These are phyloP conservation scores for Incurvaria masculella DNA, from an alignment of 2,888 invertebrate species.

Conservation along the genomic window DNA sequence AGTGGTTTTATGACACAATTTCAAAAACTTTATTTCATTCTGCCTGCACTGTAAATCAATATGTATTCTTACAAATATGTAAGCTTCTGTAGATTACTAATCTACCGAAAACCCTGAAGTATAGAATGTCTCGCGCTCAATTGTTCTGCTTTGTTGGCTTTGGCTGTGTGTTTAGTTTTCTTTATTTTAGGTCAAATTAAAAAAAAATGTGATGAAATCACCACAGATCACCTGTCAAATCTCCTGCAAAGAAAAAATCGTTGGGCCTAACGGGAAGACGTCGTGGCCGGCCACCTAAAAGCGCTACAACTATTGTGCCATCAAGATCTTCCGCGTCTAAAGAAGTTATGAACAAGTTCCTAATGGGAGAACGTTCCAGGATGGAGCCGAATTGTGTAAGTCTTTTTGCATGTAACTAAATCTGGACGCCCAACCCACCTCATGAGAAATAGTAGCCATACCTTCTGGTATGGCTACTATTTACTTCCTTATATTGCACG, in stretches of 20 bases:
- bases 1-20: no score
- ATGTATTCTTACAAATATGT: no score
- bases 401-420: constrained; percentile 4
- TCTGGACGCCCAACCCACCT: constrained; percentile 11
- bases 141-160: no score
- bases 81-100: no score
- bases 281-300: constrained; percentile 38
- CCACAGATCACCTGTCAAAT: constrained; percentile 24
- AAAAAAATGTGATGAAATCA: constrained; percentile 29
- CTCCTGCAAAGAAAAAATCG: constrained; percentile 17
- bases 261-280: constrained; percentile 20
- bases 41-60: no score
- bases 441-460: constrained; percentile 13
- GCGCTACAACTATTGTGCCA: constrained; percentile 14
- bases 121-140: no score
- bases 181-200: no score
- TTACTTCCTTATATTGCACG: no score
- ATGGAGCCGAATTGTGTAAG: neutral
- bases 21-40: no score
- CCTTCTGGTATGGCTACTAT: no score
- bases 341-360: constrained; percentile 32
- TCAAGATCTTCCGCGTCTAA: constrained; percentile 22
- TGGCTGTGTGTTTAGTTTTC: no score
- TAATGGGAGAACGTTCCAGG: constrained; percentile 20
- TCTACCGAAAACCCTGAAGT: no score